Percentiles rank a stretch among this genome's conserved stretches.
phyloP scores from a whole-genome alignment of 2,888 invertebrate genomes.

The Phasia obesa region DNA sequence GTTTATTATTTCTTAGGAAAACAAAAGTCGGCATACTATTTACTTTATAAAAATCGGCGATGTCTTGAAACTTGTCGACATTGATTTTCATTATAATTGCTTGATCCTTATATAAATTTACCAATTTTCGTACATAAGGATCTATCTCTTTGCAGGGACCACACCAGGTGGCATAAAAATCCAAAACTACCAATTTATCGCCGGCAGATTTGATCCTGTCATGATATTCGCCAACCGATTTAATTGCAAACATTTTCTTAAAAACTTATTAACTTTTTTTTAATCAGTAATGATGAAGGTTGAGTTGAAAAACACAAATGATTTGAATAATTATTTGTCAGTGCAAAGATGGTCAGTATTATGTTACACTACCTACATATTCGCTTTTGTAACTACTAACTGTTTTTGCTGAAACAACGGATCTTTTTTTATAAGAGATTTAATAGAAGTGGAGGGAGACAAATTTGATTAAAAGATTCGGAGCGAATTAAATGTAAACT shows the following conservation, averaged over 20 bases:
- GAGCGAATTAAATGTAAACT: too few species aligned
- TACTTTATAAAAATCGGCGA: conserved; percentile 69
- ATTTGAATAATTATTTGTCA: not conserved
- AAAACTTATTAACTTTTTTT: not conserved
- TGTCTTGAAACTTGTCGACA: conserved; percentile 71
- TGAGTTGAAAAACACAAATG: conserved; percentile 1
- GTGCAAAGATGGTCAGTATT: not conserved
- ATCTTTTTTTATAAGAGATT: not conserved
- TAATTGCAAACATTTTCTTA: conserved; percentile 78
- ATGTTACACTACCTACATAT: too few species aligned
- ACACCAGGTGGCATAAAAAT: conserved; percentile 87
- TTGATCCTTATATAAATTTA: conserved; percentile 60
- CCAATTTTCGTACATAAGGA: conserved; percentile 59
- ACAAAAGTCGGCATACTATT: conserved; percentile 75
- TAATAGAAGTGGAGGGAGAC: not conserved
- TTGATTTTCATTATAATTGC: conserved; percentile 70
- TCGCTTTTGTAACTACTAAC: not conserved
- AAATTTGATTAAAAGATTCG: not conserved
- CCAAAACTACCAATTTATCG: conserved; percentile 91
- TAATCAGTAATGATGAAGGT: not conserved
- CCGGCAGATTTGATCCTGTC: conserved; percentile 88
- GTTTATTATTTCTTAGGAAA: conserved; percentile 73
- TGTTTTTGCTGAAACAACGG: conserved; percentile 40
- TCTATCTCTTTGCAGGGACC: conserved; percentile 72
- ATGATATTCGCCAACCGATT: conserved; percentile 85